Evolutionary conservation across 2,113 vertebrate species (phyloP).

Genomic region (Phoenicopterus ruber): DNA sequence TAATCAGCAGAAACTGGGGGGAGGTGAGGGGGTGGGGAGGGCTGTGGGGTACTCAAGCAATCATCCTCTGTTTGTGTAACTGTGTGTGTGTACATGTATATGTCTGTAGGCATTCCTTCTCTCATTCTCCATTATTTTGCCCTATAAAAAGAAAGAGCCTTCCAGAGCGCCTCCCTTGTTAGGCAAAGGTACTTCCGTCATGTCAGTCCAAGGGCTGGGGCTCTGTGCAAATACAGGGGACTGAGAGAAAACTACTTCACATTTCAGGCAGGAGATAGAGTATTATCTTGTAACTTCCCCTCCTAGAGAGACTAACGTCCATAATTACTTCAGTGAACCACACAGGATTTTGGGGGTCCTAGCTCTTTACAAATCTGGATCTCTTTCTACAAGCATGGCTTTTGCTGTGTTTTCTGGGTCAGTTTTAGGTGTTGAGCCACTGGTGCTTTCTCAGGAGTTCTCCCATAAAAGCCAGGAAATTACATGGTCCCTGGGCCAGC

Average conservation of each 20-base stretch:
- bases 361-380: background rate
- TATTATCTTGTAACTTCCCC: background rate
- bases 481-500: background rate
- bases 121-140: background rate
- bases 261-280: background rate
- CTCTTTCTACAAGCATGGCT: background rate
- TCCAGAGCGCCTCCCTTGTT: background rate
- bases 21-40: too few relatives aligned
- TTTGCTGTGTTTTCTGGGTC: background rate
- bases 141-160: background rate
- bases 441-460: background rate
- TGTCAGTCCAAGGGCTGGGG: background rate
- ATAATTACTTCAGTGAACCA: background rate
- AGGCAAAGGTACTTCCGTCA: background rate
- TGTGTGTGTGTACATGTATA: background rate
- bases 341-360: background rate
- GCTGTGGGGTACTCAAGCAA: background rate
- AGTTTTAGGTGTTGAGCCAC: background rate
- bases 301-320: background rate
- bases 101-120: accelerated
- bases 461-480: background rate
- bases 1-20: background rate
- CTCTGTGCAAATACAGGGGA: background rate
- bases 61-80: background rate
- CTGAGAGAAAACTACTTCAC: background rate